phyloP scores from a whole-genome alignment of 2,888 invertebrate species.

The Papilio demoleus region DNA sequence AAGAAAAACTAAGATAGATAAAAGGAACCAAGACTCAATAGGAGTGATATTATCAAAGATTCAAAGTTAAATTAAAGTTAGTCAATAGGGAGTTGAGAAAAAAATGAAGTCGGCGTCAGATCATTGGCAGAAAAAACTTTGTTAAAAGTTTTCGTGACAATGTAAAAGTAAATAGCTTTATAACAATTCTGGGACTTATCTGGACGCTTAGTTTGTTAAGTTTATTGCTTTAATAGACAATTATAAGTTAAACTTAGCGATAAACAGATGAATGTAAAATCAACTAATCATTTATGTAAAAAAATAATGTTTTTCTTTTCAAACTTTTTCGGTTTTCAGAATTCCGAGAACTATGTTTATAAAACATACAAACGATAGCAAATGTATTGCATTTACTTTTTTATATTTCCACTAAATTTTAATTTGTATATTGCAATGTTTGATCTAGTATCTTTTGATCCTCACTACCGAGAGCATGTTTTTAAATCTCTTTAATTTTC shows the following conservation, averaged over 20 bases:
- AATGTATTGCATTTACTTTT: not conserved
- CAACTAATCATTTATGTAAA: not conserved
- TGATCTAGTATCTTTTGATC: conserved; percentile 17
- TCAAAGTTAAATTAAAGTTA: conserved; percentile 26
- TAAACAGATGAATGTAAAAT: not conserved
- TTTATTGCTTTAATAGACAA: not conserved
- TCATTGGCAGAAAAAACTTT: conserved; percentile 27
- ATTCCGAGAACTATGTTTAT: no score
- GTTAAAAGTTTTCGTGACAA: conserved; percentile 21
- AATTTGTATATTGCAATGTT: not conserved
- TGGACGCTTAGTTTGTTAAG: not conserved
- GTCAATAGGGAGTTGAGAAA: conserved; percentile 10
- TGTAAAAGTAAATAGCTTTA: conserved; percentile 28
- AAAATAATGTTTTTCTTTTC: no score
- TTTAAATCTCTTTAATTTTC: not conserved
- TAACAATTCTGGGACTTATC: conserved; percentile 9
- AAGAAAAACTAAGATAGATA: no score
- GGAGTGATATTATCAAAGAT: not conserved
- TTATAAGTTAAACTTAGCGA: not conserved
- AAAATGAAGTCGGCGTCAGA: conserved; percentile 22
- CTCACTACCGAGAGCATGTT: not conserved
- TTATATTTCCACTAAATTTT: not conserved
- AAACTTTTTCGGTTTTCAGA: no score
- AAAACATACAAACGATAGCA: no score
- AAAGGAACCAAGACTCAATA: not conserved